Evolutionary conservation across 2,888 invertebrate genomes (phyloP), one percentile per base, ranked within the genome.

Genomic region (Eilema caniola): DNA sequence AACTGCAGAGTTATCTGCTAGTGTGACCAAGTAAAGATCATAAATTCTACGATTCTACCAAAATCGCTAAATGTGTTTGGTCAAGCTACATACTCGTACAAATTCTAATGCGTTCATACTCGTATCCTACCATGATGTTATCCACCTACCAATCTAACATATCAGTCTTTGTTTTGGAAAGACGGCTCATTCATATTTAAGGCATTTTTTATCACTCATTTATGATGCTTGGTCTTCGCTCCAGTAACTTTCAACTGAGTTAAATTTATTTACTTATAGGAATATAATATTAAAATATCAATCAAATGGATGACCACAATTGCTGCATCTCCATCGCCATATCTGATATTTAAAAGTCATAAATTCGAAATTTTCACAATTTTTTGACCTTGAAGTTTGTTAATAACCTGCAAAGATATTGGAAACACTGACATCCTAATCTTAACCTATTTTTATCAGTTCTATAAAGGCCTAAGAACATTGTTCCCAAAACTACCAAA

Each of bases 91-190:
- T 62, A 28, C 28, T 28, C 28, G 5, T 28, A 37, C 53, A 65
- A 24, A 57, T 64, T 62, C 16, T 66, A 61, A 47, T 28, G 28
- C 14, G 61, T 53, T 61, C 53, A 57, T 62, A 69, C 16, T 76
- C 77, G 66, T 67, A 63, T 66, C 37, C 70, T 66, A 71, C 61
- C 20, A 76, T 79, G 81, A 80, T 82, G 77, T 75, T 77, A 64
- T 47, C 63, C 66, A 72, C 69, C 67, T 80, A 77, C 56, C 74
- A 77, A 80, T 70, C 79, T 86, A 84, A 69, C 72, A 68, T 72
- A 84, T 89, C 90, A 89, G 89, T 89, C 89, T 89, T 88, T 73
- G 73, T 78, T 72, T 78, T 82, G 81, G 80, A 86, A 86, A 87
- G 85, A 88, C 85, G 83, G 81, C 73, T 79, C 77, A 66, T 73